Conservation (phyloP, 2,888 invertebrate species). For the Polymixis lichenea region DNA sequence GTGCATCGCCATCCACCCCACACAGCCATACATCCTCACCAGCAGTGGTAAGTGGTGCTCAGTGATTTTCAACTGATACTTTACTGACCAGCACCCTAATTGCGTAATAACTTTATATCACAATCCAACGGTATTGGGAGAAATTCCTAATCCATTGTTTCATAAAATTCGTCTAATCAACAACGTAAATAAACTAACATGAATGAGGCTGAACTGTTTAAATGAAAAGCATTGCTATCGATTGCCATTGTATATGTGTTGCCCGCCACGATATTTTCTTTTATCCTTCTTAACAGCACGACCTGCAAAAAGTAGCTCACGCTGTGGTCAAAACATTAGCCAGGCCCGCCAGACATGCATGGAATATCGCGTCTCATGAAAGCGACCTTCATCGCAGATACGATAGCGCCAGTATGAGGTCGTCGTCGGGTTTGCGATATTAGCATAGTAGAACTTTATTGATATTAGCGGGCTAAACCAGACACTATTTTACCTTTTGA, state of each 20-base stretch:
- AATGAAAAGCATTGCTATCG: background rate
- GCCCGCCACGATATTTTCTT: background rate
- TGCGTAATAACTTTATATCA: background rate
- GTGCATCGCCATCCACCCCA: constrained; percentile 99
- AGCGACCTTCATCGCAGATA: background rate
- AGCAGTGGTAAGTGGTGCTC: constrained; percentile 95
- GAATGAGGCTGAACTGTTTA: too few species aligned
- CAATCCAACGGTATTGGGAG: background rate
- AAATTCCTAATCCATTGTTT: background rate
- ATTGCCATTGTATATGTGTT: background rate
- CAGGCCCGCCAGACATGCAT: background rate
- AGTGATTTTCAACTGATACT: background rate
- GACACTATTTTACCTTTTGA: background rate
- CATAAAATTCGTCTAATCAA: background rate
- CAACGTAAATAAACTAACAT: background rate
- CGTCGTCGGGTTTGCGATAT: background rate
- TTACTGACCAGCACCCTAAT: too few species aligned
- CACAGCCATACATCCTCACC: constrained; percentile 98
- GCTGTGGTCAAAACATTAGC: background rate
- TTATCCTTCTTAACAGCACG: background rate
- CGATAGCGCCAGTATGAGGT: background rate
- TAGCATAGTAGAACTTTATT: background rate
- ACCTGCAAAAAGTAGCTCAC: background rate
- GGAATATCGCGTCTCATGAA: background rate
- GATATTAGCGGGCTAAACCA: background rate